phyloP scores from a whole-genome alignment of 23 tunicate species.

The Trididemnum nubilum region DNA sequence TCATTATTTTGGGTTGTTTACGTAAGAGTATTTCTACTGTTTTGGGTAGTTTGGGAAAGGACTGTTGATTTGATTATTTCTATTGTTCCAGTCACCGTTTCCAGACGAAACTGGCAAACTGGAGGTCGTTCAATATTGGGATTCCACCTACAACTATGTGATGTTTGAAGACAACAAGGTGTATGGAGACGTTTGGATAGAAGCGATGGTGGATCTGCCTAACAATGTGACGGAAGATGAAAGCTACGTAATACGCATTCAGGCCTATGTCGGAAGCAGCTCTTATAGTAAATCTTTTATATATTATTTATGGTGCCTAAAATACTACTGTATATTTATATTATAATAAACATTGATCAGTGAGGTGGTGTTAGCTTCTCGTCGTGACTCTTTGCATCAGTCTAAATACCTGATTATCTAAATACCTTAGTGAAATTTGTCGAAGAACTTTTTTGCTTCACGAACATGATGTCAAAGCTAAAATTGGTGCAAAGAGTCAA shows the following conservation, averaged over 20 bases:
- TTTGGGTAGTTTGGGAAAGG: no score
- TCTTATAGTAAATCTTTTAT: slow-evolving; percentile 67
- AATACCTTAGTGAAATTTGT: no score
- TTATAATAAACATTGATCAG: no score
- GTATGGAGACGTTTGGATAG: slow-evolving; percentile 88
- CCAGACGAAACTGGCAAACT: slow-evolving; percentile 61
- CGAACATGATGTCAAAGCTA: no score
- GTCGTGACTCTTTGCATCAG: no score
- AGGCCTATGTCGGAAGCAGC: slow-evolving; percentile 70
- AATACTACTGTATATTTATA: background rate
- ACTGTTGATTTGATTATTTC: no score
- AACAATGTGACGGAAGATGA: slow-evolving; percentile 89
- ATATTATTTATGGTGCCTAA: background rate
- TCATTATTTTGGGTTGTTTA: no score
- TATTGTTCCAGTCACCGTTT: slow-evolving; percentile 7
- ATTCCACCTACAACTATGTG: slow-evolving; percentile 57
- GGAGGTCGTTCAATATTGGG: slow-evolving; percentile 89
- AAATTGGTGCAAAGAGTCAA: no score
- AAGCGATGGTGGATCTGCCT: slow-evolving; percentile 90
- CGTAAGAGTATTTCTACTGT: no score
- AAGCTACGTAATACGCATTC: slow-evolving; percentile 55
- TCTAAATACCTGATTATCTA: no score
- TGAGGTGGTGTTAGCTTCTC: no score
- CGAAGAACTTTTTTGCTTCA: no score
- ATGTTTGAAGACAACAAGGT: slow-evolving; percentile 63